phyloP scores from a whole-genome alignment of 2,113 vertebrate genomes.

The Charina bottae region DNA sequence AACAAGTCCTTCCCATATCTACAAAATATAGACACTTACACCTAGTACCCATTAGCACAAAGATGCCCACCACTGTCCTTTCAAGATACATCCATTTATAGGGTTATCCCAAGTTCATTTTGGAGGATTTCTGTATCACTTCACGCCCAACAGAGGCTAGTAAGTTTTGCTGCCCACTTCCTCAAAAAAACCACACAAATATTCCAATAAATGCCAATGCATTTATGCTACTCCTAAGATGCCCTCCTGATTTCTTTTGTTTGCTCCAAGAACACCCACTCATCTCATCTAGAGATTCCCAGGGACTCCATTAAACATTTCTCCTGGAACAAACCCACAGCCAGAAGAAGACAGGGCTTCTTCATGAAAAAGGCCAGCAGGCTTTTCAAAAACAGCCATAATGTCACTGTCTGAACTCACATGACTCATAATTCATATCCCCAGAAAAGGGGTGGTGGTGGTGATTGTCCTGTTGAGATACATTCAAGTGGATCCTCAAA shows the following conservation, averaged over 20 bases:
- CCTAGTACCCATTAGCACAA: not conserved
- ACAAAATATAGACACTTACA: not conserved
- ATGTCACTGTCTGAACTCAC: not conserved
- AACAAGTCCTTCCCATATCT: not conserved
- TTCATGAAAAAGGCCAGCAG: not conserved
- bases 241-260: not conserved
- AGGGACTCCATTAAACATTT: not conserved
- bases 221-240: not conserved
- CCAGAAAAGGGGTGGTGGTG: not conserved
- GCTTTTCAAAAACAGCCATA: not conserved
- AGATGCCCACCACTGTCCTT: not conserved
- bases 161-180: not conserved
- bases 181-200: not conserved
- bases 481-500: not conserved
- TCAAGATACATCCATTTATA: not conserved
- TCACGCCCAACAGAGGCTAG: not conserved
- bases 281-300: not conserved
- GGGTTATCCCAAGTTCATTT: not conserved
- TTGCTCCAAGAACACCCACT: not conserved
- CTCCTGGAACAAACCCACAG: not conserved
- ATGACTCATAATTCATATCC: not conserved
- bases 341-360: not conserved
- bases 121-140: not conserved
- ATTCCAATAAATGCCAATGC: not conserved
- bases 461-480: not conserved